Evolutionary conservation across 2,113 vertebrate genomes (phyloP).

Genomic region (Heterotis niloticus): DNA sequence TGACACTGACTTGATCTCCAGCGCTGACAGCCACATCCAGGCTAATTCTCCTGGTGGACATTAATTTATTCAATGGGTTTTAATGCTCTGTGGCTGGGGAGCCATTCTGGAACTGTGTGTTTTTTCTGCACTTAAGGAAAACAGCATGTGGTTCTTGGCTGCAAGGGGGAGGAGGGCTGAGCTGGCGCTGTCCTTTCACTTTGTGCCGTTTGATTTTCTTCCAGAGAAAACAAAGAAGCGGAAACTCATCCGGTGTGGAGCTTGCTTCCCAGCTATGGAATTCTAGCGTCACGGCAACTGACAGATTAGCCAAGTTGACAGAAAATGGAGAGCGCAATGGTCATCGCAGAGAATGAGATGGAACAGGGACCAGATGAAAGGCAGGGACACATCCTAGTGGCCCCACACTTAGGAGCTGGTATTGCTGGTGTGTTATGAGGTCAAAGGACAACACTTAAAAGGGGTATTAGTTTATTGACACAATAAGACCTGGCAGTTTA

Average conservation of each 20-base stretch:
- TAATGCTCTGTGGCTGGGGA: constrained; percentile 24
- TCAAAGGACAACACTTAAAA: constrained; percentile 68
- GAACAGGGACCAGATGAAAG: not conserved
- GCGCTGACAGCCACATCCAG: not conserved
- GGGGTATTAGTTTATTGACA: constrained; percentile 70
- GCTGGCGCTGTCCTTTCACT: not conserved
- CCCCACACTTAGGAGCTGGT: constrained; percentile 52
- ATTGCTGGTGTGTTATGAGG: constrained; percentile 50
- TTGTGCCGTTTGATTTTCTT: not conserved
- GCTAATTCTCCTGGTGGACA: constrained; percentile 16
- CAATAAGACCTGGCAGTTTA: constrained; percentile 74
- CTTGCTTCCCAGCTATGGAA: not conserved
- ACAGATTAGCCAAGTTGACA: constrained; percentile 15
- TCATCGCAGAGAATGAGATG: not conserved
- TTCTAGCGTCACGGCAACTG: not conserved
- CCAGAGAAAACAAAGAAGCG: not conserved
- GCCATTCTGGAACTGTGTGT: not conserved
- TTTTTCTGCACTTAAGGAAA: constrained; percentile 22
- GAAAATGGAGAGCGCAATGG: constrained; percentile 15
- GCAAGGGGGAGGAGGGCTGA: too few relatives aligned
- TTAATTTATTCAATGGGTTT: constrained; percentile 27
- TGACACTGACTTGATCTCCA: not conserved
- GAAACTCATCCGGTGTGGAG: not conserved
- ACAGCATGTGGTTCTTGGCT: not conserved
- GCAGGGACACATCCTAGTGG: constrained; percentile 31